Base-by-base conservation (phyloP, 2,797 vertebrate genomes). In the Hippopotamyrus pictus region DNA sequence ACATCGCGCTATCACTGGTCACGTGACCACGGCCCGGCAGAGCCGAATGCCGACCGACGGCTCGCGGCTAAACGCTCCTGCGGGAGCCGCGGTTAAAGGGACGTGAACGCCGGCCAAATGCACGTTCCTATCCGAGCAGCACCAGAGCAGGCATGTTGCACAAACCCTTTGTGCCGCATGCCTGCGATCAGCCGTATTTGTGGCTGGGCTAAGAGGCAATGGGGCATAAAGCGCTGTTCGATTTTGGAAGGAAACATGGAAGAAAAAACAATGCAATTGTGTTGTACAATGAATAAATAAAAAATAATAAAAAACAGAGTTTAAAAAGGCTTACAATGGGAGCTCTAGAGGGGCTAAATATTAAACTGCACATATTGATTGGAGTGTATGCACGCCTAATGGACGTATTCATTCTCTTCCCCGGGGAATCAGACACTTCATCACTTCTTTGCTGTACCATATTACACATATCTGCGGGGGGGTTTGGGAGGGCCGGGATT, bases 331-430 rank as follows among this genome's bases (percentile, higher is more conserved):
- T 44, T 79, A 44, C 73, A 79, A 44, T 79, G 33, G 33, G 17
- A 44, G 33, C 73, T 79, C 73, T 79, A 19, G 73, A 2, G 73
- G 37, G 73, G 46, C 22, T 53, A 86, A 84, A 84, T 50, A 84
- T 84, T 84, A 46, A 84, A 25, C 84, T 54, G 84, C 84, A 53
- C 84, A 29, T 86, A 50, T 86, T 25, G 73, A 86, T 86, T 86
- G 46, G 19, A 86, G 48, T 53, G n/a, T 53, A 33, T 51, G 46
- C 22, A 51, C 19, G 25, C n/a, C 73, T 79, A 79, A 79, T 79
- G 41, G 73, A 79, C 3, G 37, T 44, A 44, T 44, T 79, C 73
- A 44, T 44, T 79, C 33, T 19, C 41, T 79, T 46, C 73, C 73
- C 37, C 33, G 2, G 73, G 37, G 73, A 79, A 79, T 44, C 41